Evolutionary conservation across 2,113 vertebrate genomes (phyloP).

Genomic region (Paradoxurus hermaphroditus): DNA sequence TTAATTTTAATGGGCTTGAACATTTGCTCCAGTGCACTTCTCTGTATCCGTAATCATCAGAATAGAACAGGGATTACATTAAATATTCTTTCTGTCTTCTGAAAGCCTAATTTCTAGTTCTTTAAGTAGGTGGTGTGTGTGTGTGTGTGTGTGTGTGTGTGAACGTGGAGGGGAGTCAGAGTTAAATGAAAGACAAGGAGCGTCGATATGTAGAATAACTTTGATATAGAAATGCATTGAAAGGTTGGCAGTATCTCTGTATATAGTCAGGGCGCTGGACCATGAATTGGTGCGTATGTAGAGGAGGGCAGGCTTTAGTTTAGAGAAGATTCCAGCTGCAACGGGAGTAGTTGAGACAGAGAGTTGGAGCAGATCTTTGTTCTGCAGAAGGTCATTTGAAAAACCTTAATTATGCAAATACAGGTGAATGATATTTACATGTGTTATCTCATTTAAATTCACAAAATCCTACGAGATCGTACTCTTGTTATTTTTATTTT

Average conservation of each 20-base stretch:
- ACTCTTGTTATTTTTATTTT: background rate
- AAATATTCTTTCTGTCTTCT: background rate
- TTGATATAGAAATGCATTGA: background rate
- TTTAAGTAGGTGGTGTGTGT: background rate
- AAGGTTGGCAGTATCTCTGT: background rate
- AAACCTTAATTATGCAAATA: background rate
- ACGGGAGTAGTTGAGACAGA: background rate
- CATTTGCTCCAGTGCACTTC: background rate
- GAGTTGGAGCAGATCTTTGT: background rate
- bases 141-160: background rate
- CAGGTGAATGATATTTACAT: background rate
- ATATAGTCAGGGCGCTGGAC: background rate
- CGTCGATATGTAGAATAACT: conserved; percentile 34
- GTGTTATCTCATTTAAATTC: background rate
- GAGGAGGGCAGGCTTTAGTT: background rate
- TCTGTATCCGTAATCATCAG: background rate
- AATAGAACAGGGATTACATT: background rate
- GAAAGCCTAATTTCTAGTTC: background rate
- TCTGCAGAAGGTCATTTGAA: background rate
- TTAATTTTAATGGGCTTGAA: background rate
- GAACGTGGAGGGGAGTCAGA: background rate
- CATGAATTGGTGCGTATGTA: background rate
- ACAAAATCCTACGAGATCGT: background rate
- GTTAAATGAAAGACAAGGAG: background rate
- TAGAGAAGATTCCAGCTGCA: background rate